Base-by-base conservation (phyloP, 2,888 invertebrate species). In the Caenorhabditis uteleia region DNA sequence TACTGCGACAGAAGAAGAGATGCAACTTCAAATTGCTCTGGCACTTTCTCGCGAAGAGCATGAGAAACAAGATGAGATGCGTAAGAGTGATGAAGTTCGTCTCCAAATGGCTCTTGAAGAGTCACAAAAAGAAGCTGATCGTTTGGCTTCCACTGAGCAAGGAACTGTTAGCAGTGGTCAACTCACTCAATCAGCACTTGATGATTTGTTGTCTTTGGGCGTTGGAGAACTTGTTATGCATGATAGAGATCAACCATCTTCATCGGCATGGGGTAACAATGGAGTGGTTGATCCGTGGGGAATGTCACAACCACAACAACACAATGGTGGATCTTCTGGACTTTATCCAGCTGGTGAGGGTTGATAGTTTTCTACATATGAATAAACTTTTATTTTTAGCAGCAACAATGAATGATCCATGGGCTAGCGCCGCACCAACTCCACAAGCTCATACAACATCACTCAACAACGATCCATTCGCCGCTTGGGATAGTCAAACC, bases 31-130 rank as follows among this genome's bases (percentile, higher is more conserved):
- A 86, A 88, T 98, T 82, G 98, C 98, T 44, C 88, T 98, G 84
- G 98, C 97, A 53, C 95, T 98, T 92, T 93, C 93, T 45, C 89
- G 95, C 68, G 98, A 98, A 86, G 98, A 98, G 87, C 95, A 95
- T 27, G 97, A 98, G 83, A 91, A 93, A 78, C 95, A 95, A 84
- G 93, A 95, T 86, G 90, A 93, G 75, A 89, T 93, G 83, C 88
- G 93, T 59, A 90, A 94, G 70, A 92, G 92, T 76, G 97, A 98
- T 85, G 95, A 97, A 86, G 93, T 95, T 69, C 89, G 95, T 70
- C 88, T 98, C 75, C 95, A 95, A 86, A 88, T 98, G 85, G 95
- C 49, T 20, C 39, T 65, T 95, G 54, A 54, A 29, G 64, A 65
- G 18, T 65, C 64, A 8, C 49, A 65, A 23, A 65, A 65, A 73